Conservation (phyloP, 2,113 vertebrate genomes). For the Oryzias woworae region DNA sequence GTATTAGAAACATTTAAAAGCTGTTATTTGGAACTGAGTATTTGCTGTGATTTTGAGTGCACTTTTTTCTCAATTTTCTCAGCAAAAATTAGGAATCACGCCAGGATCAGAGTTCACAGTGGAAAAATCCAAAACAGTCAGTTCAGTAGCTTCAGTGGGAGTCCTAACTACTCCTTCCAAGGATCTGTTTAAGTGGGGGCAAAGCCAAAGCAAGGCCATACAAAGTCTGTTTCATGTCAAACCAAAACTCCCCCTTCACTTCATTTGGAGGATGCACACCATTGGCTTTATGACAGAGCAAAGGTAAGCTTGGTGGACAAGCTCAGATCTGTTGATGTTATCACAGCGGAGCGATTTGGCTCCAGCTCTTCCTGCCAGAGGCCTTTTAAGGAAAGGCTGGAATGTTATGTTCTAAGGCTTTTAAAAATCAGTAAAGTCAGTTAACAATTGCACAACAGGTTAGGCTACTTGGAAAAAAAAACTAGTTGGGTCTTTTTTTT, state of each 20-base stretch:
- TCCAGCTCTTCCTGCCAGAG: conserved; percentile 20
- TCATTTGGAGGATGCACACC: conserved; percentile 33
- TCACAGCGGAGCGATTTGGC: conserved; percentile 38
- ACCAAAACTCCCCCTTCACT: conserved; percentile 25
- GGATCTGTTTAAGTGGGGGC: conserved; percentile 31
- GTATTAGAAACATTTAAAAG: no score
- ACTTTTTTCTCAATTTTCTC: conserved; percentile 5
- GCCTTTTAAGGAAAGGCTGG: conserved; percentile 21
- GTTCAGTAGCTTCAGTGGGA: conserved; percentile 27
- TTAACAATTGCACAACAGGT: conserved; percentile 3
- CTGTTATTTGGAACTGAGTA: neutral
- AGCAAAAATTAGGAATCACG: conserved; percentile 24
- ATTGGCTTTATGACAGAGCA: conserved; percentile 46
- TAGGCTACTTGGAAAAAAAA: neutral
- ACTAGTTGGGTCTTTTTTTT: neutral
- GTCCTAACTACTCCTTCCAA: conserved; percentile 30
- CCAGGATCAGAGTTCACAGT: conserved; percentile 12
- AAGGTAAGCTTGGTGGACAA: conserved; percentile 31
- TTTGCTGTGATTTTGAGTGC: conserved; percentile 8
- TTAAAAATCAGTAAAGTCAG: conserved; percentile 17
- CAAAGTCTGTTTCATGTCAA: conserved; percentile 53
- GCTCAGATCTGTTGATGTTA: conserved; percentile 52
- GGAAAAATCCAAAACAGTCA: conserved; percentile 18
- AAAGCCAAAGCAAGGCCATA: conserved; percentile 45
- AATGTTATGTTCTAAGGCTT: conserved; percentile 4